Evolutionary conservation across 1,140 invertebrate genomes (phyloP).

Genomic region (Panulirus ornatus): DNA sequence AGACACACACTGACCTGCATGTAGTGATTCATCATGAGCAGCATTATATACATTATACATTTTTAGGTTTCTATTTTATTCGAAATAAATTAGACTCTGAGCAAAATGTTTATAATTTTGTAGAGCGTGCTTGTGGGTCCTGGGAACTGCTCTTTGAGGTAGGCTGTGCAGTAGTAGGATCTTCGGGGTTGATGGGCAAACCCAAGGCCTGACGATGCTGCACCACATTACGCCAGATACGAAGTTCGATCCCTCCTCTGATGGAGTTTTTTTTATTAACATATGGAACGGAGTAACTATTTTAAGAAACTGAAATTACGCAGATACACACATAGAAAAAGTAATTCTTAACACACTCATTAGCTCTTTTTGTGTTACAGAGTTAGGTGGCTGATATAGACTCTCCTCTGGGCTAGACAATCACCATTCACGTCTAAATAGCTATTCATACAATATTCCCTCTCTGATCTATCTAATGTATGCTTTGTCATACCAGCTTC

Average conservation of each 20-base stretch:
- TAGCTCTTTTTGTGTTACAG: no score
- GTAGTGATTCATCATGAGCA: neutral
- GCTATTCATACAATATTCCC: no score
- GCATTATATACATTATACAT: neutral
- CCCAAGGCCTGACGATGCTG: constrained; percentile 76
- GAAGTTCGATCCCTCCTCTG: constrained; percentile 82
- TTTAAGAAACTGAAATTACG: no score
- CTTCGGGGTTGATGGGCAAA: constrained; percentile 44
- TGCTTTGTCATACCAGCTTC: no score
- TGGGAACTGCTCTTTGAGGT: neutral
- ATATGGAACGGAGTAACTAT: neutral
- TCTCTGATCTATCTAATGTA: no score
- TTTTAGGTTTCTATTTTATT: neutral
- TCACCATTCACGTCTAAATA: no score
- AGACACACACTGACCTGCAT: neutral
- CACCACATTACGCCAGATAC: constrained; percentile 82
- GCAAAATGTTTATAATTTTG: constrained; percentile 10
- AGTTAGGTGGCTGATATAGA: no score
- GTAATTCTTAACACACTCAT: no score
- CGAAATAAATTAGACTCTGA: neutral
- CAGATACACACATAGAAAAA: no score
- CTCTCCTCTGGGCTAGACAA: no score
- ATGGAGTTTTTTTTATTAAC: neutral
- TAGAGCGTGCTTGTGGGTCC: neutral
- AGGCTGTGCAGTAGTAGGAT: constrained; percentile 12